Evolutionary conservation across 2,888 invertebrate species (phyloP).

Genomic region (Cybosia mesomella): DNA sequence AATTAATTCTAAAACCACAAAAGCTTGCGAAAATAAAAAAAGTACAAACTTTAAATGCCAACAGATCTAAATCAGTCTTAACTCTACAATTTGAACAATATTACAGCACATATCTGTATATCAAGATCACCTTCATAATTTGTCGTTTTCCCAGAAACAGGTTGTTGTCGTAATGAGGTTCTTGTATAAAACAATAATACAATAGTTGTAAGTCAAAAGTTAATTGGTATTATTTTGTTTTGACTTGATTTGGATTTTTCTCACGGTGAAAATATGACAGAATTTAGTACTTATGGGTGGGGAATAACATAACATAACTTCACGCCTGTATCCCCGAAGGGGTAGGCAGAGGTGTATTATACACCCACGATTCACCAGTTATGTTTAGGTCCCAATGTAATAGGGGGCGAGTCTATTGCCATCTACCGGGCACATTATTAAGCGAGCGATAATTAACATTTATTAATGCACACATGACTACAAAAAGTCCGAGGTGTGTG

Average conservation of each 20-base stretch:
- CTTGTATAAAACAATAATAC: constrained; percentile 45
- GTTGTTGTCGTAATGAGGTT: constrained; percentile 64
- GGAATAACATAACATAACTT: too few species aligned
- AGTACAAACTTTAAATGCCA: constrained; percentile 20
- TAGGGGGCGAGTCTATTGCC: too few species aligned
- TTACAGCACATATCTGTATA: constrained; percentile 59
- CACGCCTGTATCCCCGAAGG: too few species aligned
- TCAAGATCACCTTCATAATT: constrained; percentile 77
- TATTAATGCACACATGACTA: too few species aligned
- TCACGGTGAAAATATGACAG: constrained; percentile 29
- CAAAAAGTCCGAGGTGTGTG: too few species aligned
- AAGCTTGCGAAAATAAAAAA: neutral
- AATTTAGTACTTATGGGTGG: neutral
- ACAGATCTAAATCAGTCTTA: constrained; percentile 62
- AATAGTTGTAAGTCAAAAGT: constrained; percentile 46
- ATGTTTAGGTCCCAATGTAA: too few species aligned
- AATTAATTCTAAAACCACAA: neutral
- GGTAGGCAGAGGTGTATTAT: too few species aligned
- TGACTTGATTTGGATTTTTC: constrained; percentile 40
- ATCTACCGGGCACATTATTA: too few species aligned
- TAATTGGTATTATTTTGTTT: constrained; percentile 61
- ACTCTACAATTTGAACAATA: constrained; percentile 63
- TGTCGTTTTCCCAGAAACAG: constrained; percentile 74
- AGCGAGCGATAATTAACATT: too few species aligned
- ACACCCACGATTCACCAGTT: too few species aligned